Percentiles rank a stretch among this genome's conserved stretches.
phyloP scores from a whole-genome alignment of 1,140 invertebrate species.

The Trialeurodes vaporariorum region DNA sequence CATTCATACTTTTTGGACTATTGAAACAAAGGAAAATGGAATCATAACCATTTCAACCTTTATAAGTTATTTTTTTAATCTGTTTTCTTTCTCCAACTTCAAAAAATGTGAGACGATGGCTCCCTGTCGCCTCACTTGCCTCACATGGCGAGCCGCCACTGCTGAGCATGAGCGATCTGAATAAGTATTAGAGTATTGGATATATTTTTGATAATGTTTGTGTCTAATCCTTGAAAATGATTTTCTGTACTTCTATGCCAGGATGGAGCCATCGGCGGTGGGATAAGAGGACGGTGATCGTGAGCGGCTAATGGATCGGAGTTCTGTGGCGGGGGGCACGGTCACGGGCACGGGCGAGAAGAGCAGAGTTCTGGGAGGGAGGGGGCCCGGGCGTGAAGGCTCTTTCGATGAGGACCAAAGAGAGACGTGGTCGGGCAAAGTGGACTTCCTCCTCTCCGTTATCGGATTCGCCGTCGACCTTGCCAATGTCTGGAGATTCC shows the following conservation, averaged over 20 bases:
- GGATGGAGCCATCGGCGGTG: slow-evolving; percentile 1
- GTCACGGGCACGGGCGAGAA: slow-evolving; percentile 2
- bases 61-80: no score
- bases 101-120: no score
- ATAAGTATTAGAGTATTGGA: no score
- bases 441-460: slow-evolving; percentile 80
- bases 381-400: not conserved
- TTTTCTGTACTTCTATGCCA: not conserved
- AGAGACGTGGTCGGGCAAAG: slow-evolving; percentile 32
- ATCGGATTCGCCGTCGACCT: slow-evolving; percentile 84
- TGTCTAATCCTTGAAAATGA: not conserved
- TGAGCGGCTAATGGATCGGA: not conserved
- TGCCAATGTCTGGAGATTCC: slow-evolving; percentile 89
- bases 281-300: not conserved
- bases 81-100: no score
- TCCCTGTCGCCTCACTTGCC: no score
- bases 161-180: no score
- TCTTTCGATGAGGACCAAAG: slow-evolving; percentile 14
- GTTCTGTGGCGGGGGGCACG: slow-evolving; percentile 5
- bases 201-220: no score
- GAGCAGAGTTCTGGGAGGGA: not conserved
- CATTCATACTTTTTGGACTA: no score
- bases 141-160: no score
- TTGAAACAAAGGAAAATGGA: no score
- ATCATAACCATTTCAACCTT: no score